Evolutionary conservation across 2,113 vertebrate species (phyloP), one percentile per base, ranked within the genome.

Genomic region (Antennarius striatus): DNA sequence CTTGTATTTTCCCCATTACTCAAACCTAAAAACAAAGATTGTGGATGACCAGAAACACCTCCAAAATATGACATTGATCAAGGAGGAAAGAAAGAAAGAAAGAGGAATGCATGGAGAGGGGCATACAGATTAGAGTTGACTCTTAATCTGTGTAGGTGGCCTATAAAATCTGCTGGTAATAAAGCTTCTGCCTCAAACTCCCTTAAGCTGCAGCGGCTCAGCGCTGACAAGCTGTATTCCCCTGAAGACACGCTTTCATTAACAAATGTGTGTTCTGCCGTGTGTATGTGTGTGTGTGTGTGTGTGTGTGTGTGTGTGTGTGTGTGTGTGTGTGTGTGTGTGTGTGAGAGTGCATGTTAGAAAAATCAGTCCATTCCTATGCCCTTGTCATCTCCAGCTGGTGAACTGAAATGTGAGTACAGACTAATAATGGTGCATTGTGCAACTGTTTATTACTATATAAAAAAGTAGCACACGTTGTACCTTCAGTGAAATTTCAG

Each of bases 201-300:
- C 63, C 75, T 84, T 90, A 90, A 90, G 83, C 90, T 83, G 86
- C 76, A 64, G 51, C 66, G 67, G 84, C 86, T 88, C 86, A 90
- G 77, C 48, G 51, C 75, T 84, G 87, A 89, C 88, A 87, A 89
- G 87, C 84, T 88, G 84, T 86, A 89, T 82, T 89, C 82, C 86
- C 83, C 90, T 86, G 88, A 91, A 91, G 90, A 92, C 92, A 93
- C 86, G 90, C 90, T 93, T 92, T 93, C 90, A 93, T 92, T 90
- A 91, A 91, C 84, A 80, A 29, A 17, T 43, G 70, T 80, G 79
- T 68, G 72, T 57, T 48, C 70, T 77, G 77, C 61, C 6, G 78
- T 61, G 64, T 63, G 43, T 28, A 52, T 68, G 72, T 67, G 68
- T 59, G 76, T 72, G 67, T 40, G 50, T 67, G 50, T 58, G 47